Percentiles rank a stretch among this genome's conserved stretches.
Evolutionary conservation across 2,888 invertebrate species (phyloP).

Genomic region (Acronicta aceris): DNA sequence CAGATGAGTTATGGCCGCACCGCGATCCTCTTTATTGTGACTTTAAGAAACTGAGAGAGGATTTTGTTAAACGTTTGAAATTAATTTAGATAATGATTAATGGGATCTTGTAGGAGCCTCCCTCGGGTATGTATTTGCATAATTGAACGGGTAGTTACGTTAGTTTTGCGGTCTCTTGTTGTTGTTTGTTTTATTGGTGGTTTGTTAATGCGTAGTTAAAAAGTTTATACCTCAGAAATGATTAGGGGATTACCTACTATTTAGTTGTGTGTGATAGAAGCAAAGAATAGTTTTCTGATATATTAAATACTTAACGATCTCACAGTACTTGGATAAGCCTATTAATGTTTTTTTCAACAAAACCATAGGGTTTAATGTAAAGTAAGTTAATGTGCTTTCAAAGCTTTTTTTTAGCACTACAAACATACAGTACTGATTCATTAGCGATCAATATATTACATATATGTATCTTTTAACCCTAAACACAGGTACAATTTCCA

Average conservation of each 20-base stretch:
- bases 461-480: not conserved
- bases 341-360: too few species aligned
- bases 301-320: too few species aligned
- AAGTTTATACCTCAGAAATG: conserved; percentile 18
- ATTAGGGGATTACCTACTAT: not conserved
- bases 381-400: too few species aligned
- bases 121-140: conserved; percentile 80
- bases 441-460: too few species aligned
- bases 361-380: too few species aligned
- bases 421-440: too few species aligned
- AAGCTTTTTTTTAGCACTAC: too few species aligned
- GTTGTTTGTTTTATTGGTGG: conserved; percentile 52
- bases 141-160: conserved; percentile 70
- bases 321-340: too few species aligned
- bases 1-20: conserved; percentile 91
- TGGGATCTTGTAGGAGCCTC: conserved; percentile 64
- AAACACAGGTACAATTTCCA: conserved; percentile 2
- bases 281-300: too few species aligned
- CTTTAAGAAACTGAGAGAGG: conserved; percentile 89
- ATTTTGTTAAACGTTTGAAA: conserved; percentile 88
- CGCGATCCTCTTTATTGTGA: conserved; percentile 88
- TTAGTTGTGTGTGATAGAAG: too few species aligned
- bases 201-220: conserved; percentile 49
- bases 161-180: conserved; percentile 64
- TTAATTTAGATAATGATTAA: conserved; percentile 90